phyloP scores from a whole-genome alignment of 2,888 invertebrate genomes.

The Psylliodes chrysocephalus region DNA sequence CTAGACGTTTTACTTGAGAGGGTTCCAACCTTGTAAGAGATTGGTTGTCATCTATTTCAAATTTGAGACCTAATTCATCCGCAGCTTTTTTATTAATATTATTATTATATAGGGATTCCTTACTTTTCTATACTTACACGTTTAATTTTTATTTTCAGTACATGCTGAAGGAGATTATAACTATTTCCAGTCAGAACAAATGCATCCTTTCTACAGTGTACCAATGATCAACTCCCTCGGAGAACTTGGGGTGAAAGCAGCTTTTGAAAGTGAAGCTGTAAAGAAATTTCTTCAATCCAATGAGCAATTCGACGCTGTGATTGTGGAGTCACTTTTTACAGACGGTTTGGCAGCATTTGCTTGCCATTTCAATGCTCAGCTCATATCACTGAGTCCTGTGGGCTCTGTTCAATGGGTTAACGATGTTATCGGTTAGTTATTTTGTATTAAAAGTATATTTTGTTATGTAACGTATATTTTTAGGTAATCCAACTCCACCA shows the following conservation, averaged over 20 bases:
- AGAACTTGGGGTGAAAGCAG: slow-evolving; percentile 36
- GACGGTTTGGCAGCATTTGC: slow-evolving; percentile 64
- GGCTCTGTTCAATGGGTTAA: slow-evolving; percentile 65
- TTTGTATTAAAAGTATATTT: background rate
- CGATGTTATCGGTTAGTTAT: slow-evolving; percentile 62
- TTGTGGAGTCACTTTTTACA: slow-evolving; percentile 65
- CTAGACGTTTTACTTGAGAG: too few species aligned
- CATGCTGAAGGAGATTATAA: slow-evolving; percentile 8
- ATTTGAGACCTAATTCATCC: too few species aligned
- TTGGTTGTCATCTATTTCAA: too few species aligned
- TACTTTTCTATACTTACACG: background rate
- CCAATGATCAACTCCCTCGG: slow-evolving; percentile 34
- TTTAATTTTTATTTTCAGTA: background rate
- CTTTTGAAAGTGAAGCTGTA: slow-evolving; percentile 51
- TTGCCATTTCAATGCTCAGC: slow-evolving; percentile 58
- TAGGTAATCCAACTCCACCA: slow-evolving; percentile 65
- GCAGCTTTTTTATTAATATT: too few species aligned
- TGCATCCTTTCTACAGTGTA: slow-evolving; percentile 19
- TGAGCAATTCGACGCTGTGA: slow-evolving; percentile 61
- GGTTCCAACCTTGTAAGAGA: too few species aligned
- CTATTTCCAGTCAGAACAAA: slow-evolving; percentile 18
- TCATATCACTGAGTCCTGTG: slow-evolving; percentile 62
- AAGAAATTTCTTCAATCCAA: slow-evolving; percentile 55
- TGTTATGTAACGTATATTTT: slow-evolving; percentile 48
- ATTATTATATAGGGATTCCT: too few species aligned